Percentiles rank a stretch among this genome's conserved stretches.
phyloP scores from a whole-genome alignment of 2,888 invertebrate genomes.

The Geotrupes spiniger region DNA sequence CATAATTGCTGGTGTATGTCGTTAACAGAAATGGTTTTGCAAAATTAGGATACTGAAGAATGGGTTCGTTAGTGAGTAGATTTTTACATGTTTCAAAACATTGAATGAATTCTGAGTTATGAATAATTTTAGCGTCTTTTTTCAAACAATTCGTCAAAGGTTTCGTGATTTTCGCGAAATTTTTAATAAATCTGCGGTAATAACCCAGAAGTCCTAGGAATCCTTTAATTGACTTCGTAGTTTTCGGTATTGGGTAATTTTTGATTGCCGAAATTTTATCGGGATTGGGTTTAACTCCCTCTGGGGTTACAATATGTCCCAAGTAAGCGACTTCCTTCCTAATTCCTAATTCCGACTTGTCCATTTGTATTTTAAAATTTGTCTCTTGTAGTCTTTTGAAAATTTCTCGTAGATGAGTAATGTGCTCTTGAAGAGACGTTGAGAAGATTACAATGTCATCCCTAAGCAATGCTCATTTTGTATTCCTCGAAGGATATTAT shows the following conservation, averaged over 20 bases:
- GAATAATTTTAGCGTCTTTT: slow-evolving; percentile 10
- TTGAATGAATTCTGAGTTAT: slow-evolving; percentile 5
- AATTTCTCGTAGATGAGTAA: slow-evolving; percentile 21
- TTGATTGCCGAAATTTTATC: slow-evolving; percentile 15
- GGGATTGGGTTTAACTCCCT: slow-evolving; percentile 17
- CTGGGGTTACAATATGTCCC: slow-evolving; percentile 16
- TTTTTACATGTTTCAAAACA: slow-evolving; percentile 14
- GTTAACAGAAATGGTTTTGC: slow-evolving; percentile 15
- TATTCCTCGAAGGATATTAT: slow-evolving; percentile 24
- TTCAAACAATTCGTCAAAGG: slow-evolving; percentile 14
- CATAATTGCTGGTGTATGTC: too few relatives aligned
- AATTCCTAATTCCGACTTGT: slow-evolving; percentile 18
- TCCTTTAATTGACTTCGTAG: slow-evolving; percentile 14
- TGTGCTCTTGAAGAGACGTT: slow-evolving; percentile 24
- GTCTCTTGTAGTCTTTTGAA: slow-evolving; percentile 22
- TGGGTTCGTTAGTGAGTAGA: slow-evolving; percentile 15
- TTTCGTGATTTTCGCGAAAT: slow-evolving; percentile 19
- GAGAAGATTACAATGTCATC: slow-evolving; percentile 31
- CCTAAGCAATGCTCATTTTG: slow-evolving; percentile 24
- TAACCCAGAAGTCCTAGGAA: slow-evolving; percentile 19
- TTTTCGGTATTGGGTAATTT: slow-evolving; percentile 18
- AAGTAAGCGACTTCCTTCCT: slow-evolving; percentile 14
- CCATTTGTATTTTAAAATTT: slow-evolving; percentile 28
- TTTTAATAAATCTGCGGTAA: slow-evolving; percentile 18
- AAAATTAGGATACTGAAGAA: slow-evolving; percentile 18